phyloP scores from a whole-genome alignment of 1,140 invertebrate genomes.

The Oscheius sp. region DNA sequence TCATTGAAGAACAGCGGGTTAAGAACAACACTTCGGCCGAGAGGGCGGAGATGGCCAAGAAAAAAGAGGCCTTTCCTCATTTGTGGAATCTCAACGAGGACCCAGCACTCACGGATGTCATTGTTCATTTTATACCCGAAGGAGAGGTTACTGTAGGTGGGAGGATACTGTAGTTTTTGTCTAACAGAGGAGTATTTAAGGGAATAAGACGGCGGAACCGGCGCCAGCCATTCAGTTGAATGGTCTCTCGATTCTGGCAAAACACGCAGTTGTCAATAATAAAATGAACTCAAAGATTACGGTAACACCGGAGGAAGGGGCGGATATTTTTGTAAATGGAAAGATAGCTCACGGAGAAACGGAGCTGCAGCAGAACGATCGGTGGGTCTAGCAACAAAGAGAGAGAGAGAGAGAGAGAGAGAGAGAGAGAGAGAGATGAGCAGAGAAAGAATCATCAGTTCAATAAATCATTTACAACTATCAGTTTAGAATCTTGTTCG shows the following conservation, averaged over 20 bases:
- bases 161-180: background rate
- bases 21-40: constrained; percentile 40
- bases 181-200: background rate
- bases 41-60: constrained; percentile 63
- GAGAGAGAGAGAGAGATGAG: too few species aligned
- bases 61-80: constrained; percentile 66
- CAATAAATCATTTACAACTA: too few species aligned
- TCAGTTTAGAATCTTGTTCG: constrained; percentile 65
- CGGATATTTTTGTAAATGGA: constrained; percentile 67
- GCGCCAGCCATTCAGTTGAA: constrained; percentile 64
- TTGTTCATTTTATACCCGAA: constrained; percentile 66
- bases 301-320: constrained; percentile 64
- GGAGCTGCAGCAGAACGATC: constrained; percentile 67
- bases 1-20: constrained; percentile 27
- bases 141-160: constrained; percentile 64
- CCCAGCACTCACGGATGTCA: constrained; percentile 66
- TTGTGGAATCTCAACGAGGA: constrained; percentile 70
- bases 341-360: constrained; percentile 63
- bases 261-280: constrained; percentile 66
- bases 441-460: too few species aligned
- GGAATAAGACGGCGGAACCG: constrained; percentile 39
- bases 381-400: constrained; percentile 62
- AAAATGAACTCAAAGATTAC: constrained; percentile 62
- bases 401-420: too few species aligned
- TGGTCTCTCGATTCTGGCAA: constrained; percentile 67